Base-by-base conservation (phyloP, 1,140 invertebrate genomes). In the Pseudomyrmex concolor region DNA sequence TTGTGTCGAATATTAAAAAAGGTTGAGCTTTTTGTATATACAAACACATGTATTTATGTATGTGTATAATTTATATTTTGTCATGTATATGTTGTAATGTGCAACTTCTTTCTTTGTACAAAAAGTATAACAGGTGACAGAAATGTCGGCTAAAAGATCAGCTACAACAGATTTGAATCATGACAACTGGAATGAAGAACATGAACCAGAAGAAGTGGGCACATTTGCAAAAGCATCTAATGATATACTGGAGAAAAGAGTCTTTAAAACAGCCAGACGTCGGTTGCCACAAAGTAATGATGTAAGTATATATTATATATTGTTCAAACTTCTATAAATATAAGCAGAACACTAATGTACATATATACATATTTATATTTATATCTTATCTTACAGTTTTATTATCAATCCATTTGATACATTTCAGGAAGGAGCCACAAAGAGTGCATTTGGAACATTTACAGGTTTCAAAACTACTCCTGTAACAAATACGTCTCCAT, bases 171-270 rank as follows among this genome's bases (percentile, higher is more conserved):
- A 98, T 77, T 94, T 99, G 77, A 98, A 97, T 92, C 97, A 97
- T 90, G 96, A 98, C n/a, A 99, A 99, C 93, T 99, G 98, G 98
- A 96, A 98, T 91, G 93, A 96, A 43, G 97, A 98, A 85, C 97
- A 98, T n/a, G 95, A 96, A 87, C 95, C 95, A 54, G 97, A 98
- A 94, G 97, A 97, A 86, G 95, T 95, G 82, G 97, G 97, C 22
- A 95, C 92, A 70, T 98, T 97, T 92, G 93, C 95, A 88, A 95
- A 95, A 89, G 97, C 98, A 7, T 76, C 96, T 0, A 95, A 96
- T 57, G 96, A 97, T 64, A 94, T 96, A 74, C 91, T 99, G 25
- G 95, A 97, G 89, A 96, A 95, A 88, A 95, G 98, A 91, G 95
- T 97, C 84, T 96, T 98, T 45, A 97, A 96, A 94, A 96, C 95